These are phyloP conservation scores for Melanchra persicariae DNA, from an alignment of 2,888 invertebrate species.

Conservation along the genomic window DNA sequence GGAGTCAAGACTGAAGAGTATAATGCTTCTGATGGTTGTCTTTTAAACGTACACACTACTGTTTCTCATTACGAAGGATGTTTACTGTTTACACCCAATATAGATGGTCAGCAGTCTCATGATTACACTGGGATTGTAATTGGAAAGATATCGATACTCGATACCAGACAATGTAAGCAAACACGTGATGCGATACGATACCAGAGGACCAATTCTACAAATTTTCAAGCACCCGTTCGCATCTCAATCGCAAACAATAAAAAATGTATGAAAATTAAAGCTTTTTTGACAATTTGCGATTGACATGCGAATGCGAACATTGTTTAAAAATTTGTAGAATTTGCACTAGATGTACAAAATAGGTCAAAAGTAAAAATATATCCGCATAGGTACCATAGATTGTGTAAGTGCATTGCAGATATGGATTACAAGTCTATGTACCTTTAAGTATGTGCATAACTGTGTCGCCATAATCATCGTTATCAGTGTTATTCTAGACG, in stretches of 20 bases:
- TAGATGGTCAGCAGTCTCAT: constrained; percentile 1
- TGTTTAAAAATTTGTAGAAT: no score
- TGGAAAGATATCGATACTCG: constrained; percentile 6
- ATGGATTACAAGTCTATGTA: neutral
- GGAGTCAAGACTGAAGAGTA: neutral
- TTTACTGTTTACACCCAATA: constrained; percentile 8
- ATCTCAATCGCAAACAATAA: no score
- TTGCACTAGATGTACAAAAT: constrained; percentile 3
- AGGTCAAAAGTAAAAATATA: constrained; percentile 1
- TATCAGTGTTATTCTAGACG: constrained; percentile 12
- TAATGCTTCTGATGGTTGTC: neutral
- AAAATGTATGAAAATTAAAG: no score
- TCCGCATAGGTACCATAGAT: neutral
- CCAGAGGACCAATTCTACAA: no score
- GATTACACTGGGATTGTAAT: neutral
- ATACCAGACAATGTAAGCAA: constrained; percentile 13
- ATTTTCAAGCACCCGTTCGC: no score
- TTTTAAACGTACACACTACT: neutral
- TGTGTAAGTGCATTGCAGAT: constrained; percentile 2
- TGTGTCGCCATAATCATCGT: constrained; percentile 4
- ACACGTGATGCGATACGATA: constrained; percentile 6
- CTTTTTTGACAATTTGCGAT: no score
- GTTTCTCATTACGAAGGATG: constrained; percentile 10
- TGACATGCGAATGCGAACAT: no score
- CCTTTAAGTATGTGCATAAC: neutral